Percentiles rank a stretch among this genome's conserved stretches.
These are phyloP conservation scores for Barbus barbus DNA, from an alignment of 2,113 vertebrate species.

Conservation along the genomic window DNA sequence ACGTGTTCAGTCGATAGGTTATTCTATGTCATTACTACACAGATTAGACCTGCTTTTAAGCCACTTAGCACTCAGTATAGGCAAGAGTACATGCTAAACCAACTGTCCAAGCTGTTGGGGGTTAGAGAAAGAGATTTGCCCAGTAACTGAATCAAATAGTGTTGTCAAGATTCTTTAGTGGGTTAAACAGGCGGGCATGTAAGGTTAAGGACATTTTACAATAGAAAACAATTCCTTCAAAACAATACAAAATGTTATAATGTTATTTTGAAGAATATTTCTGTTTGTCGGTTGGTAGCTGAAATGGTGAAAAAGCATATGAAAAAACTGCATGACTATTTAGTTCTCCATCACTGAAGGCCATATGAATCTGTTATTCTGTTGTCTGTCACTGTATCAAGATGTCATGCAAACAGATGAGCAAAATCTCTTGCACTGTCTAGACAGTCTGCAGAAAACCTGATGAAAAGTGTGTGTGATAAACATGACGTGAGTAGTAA, in stretches of 20 bases:
- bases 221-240: not conserved
- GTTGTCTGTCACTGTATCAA: slow-evolving; percentile 42
- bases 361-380: slow-evolving; percentile 39
- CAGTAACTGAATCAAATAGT: not conserved
- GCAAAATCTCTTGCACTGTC: slow-evolving; percentile 43
- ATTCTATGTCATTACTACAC: not conserved
- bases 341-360: slow-evolving; percentile 19
- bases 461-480: slow-evolving; percentile 43
- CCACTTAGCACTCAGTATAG: slow-evolving; percentile 36
- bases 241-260: not conserved
- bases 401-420: slow-evolving; percentile 46
- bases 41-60: slow-evolving; percentile 41
- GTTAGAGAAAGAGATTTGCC: slow-evolving; percentile 3
- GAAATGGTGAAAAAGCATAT: not conserved
- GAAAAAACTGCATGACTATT: slow-evolving; percentile 20
- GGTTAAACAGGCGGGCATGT: not conserved
- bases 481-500: slow-evolving; percentile 18
- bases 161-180: not conserved
- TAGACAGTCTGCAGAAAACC: slow-evolving; percentile 47
- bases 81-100: not conserved
- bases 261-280: not conserved
- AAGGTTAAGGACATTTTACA: not conserved
- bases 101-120: slow-evolving; percentile 16
- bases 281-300: not conserved
- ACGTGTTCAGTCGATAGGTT: not conserved